A percentile compares a stretch with the other conserved stretches of the same genome.
Evolutionary conservation across 1,140 invertebrate species (phyloP).

Genomic region (Hirudo medicinalis): DNA sequence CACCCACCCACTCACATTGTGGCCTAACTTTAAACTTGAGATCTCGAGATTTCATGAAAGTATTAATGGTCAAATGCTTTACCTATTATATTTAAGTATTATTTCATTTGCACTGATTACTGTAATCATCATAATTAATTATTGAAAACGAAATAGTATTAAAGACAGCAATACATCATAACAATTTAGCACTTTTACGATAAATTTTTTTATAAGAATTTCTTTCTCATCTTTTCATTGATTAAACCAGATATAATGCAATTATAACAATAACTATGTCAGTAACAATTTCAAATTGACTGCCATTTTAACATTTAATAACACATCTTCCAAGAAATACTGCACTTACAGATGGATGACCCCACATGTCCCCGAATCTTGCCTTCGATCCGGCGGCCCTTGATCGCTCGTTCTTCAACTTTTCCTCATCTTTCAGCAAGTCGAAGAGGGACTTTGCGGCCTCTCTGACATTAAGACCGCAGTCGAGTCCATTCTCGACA

Average conservation of each 20-base stretch:
- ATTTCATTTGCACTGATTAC: too few relatives aligned
- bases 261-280: background rate
- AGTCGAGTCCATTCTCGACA: constrained; percentile 94
- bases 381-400: constrained; percentile 89
- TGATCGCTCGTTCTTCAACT: constrained; percentile 82
- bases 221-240: background rate
- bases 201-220: background rate
- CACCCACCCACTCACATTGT: too few relatives aligned
- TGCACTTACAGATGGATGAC: constrained; percentile 24
- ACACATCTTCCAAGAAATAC: background rate
- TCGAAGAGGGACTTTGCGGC: constrained; percentile 93
- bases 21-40: too few relatives aligned
- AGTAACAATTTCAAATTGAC: background rate
- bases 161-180: too few relatives aligned
- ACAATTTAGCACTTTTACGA: too few relatives aligned
- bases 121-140: too few relatives aligned
- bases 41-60: too few relatives aligned
- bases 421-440: constrained; percentile 89
- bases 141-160: too few relatives aligned
- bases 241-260: background rate
- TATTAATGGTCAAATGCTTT: too few relatives aligned
- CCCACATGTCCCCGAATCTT: constrained; percentile 39
- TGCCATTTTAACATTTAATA: background rate
- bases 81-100: too few relatives aligned
- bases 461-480: constrained; percentile 91